phyloP scores from a whole-genome alignment of 1,140 invertebrate genomes.

The Heliconius congener region DNA sequence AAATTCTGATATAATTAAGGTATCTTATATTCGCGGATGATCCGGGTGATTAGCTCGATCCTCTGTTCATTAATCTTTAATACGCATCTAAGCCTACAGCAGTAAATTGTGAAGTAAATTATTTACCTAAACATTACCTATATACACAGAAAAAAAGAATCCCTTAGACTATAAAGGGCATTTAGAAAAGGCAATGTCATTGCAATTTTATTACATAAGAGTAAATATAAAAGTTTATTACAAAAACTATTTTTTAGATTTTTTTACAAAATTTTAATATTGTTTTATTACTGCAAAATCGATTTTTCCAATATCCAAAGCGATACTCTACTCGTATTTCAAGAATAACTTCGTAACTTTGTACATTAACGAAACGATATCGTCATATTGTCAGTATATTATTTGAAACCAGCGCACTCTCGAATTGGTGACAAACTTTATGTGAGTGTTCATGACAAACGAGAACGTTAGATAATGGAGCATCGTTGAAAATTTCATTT shows the following conservation, averaged over 20 bases:
- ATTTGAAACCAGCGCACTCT: background rate
- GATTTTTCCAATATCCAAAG: background rate
- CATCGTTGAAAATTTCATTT: background rate
- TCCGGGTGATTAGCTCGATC: background rate
- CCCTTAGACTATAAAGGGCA: too few relatives aligned
- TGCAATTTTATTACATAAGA: too few relatives aligned
- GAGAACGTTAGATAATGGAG: background rate
- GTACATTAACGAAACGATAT: background rate
- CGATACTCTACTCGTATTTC: background rate
- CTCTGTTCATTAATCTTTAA: too few relatives aligned
- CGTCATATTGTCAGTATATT: slow-evolving; percentile 1
- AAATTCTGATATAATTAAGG: background rate
- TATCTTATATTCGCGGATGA: background rate
- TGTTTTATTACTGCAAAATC: background rate
- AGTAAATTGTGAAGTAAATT: too few relatives aligned
- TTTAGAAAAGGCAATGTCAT: too few relatives aligned
- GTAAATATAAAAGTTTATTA: too few relatives aligned
- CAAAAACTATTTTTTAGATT: too few relatives aligned
- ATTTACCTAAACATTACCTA: too few relatives aligned
- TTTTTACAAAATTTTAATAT: too few relatives aligned
- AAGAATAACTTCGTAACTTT: background rate
- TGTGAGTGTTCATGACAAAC: background rate
- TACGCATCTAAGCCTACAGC: too few relatives aligned
- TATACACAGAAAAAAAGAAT: too few relatives aligned
- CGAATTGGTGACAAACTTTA: slow-evolving; percentile 1